A percentile compares a stretch with the other conserved stretches of the same genome.
Evolutionary conservation across 2,888 invertebrate species (phyloP).

Genomic region (Cancer borealis): DNA sequence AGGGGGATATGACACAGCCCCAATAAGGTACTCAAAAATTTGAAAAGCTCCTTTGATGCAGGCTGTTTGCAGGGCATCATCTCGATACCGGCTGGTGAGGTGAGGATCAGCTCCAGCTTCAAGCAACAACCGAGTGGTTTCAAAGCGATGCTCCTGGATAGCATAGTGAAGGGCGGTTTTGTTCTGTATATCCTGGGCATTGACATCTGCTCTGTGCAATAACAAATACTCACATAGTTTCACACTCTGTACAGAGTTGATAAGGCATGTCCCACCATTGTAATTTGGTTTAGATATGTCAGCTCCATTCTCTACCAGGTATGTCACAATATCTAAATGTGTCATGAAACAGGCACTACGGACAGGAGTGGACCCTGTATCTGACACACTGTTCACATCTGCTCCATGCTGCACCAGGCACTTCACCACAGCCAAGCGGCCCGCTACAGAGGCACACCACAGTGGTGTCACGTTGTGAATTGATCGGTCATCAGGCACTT

Average conservation of each 20-base stretch:
- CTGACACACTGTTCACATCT: slow-evolving; percentile 91
- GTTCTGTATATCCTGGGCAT: slow-evolving; percentile 92
- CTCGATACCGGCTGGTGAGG: slow-evolving; percentile 86
- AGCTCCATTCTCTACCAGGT: slow-evolving; percentile 87
- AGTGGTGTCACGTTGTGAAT: slow-evolving; percentile 92
- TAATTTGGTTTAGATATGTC: slow-evolving; percentile 91
- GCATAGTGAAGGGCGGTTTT: slow-evolving; percentile 96
- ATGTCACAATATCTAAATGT: slow-evolving; percentile 88
- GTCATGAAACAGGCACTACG: slow-evolving; percentile 96
- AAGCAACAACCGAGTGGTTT: slow-evolving; percentile 90
- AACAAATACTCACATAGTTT: slow-evolving; percentile 88
- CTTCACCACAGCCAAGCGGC: slow-evolving; percentile 88
- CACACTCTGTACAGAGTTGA: slow-evolving; percentile 94
- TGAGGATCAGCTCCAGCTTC: slow-evolving; percentile 89
- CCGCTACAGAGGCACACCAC: slow-evolving; percentile 95
- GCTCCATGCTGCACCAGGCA: slow-evolving; percentile 90
- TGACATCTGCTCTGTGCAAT: slow-evolving; percentile 89
- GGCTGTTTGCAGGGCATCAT: slow-evolving; percentile 78
- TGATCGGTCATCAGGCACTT: slow-evolving; percentile 90
- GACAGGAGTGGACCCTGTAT: slow-evolving; percentile 86
- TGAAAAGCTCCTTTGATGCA: slow-evolving; percentile 77
- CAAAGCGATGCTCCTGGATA: slow-evolving; percentile 86
- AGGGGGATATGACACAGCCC: slow-evolving; percentile 82
- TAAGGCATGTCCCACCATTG: slow-evolving; percentile 95
- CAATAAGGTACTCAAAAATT: slow-evolving; percentile 77